These are phyloP conservation scores for Iphiclides podalirius DNA, from an alignment of 2,888 invertebrate species.

Conservation along the genomic window DNA sequence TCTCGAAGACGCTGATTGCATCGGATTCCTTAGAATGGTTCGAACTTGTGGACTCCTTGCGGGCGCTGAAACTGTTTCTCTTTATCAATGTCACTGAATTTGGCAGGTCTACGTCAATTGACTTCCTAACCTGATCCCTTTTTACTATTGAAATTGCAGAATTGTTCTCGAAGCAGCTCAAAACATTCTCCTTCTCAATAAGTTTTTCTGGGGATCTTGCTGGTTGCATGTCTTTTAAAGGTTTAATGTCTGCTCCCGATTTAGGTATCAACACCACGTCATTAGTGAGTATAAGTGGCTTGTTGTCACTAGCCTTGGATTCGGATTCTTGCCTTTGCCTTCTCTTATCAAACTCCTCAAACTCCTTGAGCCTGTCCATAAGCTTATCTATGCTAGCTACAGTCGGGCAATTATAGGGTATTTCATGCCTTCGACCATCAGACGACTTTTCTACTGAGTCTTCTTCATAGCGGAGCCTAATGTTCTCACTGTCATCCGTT, in stretches of 20 bases:
- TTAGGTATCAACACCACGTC: constrained; percentile 73
- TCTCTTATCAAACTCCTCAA: constrained; percentile 73
- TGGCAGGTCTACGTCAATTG: constrained; percentile 69
- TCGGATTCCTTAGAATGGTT: constrained; percentile 71
- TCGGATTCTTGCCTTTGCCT: constrained; percentile 68
- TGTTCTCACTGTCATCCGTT: constrained; percentile 68
- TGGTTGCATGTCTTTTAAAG: constrained; percentile 68
- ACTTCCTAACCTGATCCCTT: constrained; percentile 69
- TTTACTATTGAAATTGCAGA: constrained; percentile 76
- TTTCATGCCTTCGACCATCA: constrained; percentile 54
- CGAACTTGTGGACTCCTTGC: constrained; percentile 73
- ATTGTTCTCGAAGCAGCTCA: constrained; percentile 76
- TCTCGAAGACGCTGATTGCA: constrained; percentile 74
- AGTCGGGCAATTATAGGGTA: constrained; percentile 58
- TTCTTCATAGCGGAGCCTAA: constrained; percentile 68
- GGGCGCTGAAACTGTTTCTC: constrained; percentile 65
- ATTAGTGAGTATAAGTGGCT: constrained; percentile 69
- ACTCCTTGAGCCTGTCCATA: constrained; percentile 73
- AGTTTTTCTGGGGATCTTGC: constrained; percentile 66
- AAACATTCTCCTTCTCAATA: constrained; percentile 69
- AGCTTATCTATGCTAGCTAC: constrained; percentile 73
- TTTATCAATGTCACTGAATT: constrained; percentile 74
- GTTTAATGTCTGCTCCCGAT: constrained; percentile 69
- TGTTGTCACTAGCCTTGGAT: constrained; percentile 55
- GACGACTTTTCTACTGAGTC: constrained; percentile 61